phyloP scores from a whole-genome alignment of 2,888 invertebrate genomes.

The Meta bourneti region DNA sequence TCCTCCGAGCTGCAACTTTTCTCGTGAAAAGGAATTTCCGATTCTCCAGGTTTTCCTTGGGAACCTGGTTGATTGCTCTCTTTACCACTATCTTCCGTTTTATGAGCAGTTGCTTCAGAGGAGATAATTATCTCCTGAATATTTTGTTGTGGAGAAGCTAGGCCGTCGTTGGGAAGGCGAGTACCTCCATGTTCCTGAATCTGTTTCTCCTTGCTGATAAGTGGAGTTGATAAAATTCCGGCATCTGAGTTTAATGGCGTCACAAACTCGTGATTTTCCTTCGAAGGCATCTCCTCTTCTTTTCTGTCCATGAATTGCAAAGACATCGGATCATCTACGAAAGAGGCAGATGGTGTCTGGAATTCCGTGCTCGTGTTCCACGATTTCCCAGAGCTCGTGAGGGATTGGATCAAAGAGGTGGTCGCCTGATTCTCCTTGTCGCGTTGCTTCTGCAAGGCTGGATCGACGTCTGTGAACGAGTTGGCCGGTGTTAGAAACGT shows the following conservation, averaged over 20 bases:
- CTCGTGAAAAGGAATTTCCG: too few relatives aligned
- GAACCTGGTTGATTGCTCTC: too few relatives aligned
- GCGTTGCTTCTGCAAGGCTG: background rate
- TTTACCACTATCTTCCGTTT: background rate
- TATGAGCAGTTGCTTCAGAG: background rate
- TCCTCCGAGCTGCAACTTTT: too few relatives aligned
- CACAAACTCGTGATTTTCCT: slow-evolving; percentile 7
- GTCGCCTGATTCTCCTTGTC: slow-evolving; percentile 40
- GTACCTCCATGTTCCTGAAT: background rate
- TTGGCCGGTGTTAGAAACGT: slow-evolving; percentile 60
- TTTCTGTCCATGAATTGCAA: background rate
- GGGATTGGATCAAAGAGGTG: slow-evolving; percentile 55
- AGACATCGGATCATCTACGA: slow-evolving; percentile 31
- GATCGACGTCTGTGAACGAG: slow-evolving; percentile 7
- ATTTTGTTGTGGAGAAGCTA: background rate
- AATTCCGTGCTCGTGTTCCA: slow-evolving; percentile 64
- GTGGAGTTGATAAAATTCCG: background rate
- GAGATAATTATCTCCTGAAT: background rate
- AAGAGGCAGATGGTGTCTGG: slow-evolving; percentile 61
- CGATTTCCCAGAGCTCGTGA: slow-evolving; percentile 57
- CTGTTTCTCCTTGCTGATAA: background rate
- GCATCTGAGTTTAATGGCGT: slow-evolving; percentile 16
- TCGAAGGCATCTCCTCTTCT: background rate
- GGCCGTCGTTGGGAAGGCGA: too few relatives aligned
- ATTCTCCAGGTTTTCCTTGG: too few relatives aligned